Base-by-base conservation (phyloP, 2,888 invertebrate genomes). In the Mayetiola destructor region DNA sequence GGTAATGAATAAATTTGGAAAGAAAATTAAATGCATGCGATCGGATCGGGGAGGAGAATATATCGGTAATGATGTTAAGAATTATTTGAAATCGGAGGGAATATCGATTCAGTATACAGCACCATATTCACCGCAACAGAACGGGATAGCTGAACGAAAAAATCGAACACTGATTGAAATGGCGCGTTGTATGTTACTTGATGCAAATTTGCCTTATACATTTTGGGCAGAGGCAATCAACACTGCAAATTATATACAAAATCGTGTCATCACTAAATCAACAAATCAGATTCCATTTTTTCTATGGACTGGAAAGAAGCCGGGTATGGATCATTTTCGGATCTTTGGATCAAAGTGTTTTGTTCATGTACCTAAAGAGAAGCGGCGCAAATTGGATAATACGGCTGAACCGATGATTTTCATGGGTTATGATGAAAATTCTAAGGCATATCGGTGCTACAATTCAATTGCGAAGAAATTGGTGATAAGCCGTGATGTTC, bases 211-310 rank as follows among this genome's bases (percentile, higher is more conserved):
- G 2, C 29, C 57, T 6, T 60, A 61, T 30, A 57, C 54, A 2
- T 58, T 67, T 3, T 69, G 68, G 68, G 66, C 66, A 20, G 69
- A 70, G 61, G 67, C 68, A 1, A 63, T 67, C 0, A 61, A 63
- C 4, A 66, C 64, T 59, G 65, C 66, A 6, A 63, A 63, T 0
- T 68, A 66, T 54, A 39, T 67, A 18, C 57, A 67, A 5, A 68
- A 69, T 56, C 59, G 67, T 27, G 65, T 55, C 0, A 62, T 64
- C 2, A 64, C 64, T 4, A 66, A 61, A 8, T 23, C 23, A 5
- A 52, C 27, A 1, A 9, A n/a, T 23, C 59, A 58, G 30, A 63
- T 64, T 39, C 63, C 67, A 6, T 64, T 59, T 59, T 66, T 69
- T 60, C 16, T 67, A 5, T 59, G 58, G 59, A 29, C 29, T 16